Conservation (phyloP, 2,113 vertebrate genomes). For the Diglossa brunneiventris region DNA sequence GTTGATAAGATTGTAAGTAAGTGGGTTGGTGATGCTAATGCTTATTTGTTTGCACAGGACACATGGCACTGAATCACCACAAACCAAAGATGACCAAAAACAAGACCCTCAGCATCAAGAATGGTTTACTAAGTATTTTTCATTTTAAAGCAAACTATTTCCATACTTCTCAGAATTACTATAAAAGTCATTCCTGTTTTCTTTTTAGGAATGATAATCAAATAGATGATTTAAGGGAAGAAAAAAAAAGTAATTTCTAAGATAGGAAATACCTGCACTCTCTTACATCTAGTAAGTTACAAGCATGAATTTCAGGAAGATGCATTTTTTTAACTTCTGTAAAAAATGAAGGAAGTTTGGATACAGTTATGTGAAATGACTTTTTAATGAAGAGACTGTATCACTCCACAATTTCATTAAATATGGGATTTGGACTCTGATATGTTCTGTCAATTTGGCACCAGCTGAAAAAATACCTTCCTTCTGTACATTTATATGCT, state of each 20-base stretch:
- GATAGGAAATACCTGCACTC: background rate
- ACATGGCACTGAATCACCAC: conserved; percentile 75
- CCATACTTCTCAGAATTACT: background rate
- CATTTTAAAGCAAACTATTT: conserved; percentile 76
- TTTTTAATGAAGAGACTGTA: background rate
- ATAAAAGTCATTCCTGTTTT: background rate
- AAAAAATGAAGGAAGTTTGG: background rate
- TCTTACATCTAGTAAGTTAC: background rate
- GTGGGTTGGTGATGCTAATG: background rate
- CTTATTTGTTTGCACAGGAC: conserved; percentile 74
- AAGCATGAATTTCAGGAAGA: background rate
- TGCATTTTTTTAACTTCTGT: background rate
- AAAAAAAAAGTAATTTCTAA: background rate
- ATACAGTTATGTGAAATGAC: background rate
- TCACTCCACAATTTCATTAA: background rate
- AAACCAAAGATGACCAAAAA: conserved; percentile 75
- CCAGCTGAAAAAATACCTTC: background rate
- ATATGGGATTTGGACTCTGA: background rate
- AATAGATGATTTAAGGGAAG: background rate
- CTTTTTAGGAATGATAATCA: background rate
- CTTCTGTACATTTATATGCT: background rate
- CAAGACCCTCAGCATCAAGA: conserved; percentile 83
- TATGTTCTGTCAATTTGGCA: background rate
- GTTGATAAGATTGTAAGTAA: background rate
- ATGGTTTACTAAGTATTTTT: conserved; percentile 98